A percentile compares a stretch with the other conserved stretches of the same genome.
These are phyloP conservation scores for Anguilla obscura DNA, from an alignment of 2,797 vertebrate species.

Conservation along the genomic window DNA sequence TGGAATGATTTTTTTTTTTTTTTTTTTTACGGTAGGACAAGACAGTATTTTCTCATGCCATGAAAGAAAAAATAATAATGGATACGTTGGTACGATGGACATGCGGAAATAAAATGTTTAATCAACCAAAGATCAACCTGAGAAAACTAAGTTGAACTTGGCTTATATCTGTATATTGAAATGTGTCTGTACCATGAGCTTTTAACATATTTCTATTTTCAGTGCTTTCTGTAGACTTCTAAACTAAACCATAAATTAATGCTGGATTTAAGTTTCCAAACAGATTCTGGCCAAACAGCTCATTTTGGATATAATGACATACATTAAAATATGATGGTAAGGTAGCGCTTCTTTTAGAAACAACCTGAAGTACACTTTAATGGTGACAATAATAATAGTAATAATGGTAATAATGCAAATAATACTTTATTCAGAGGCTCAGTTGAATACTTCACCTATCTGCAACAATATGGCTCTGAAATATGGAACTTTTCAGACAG, in stretches of 20 bases:
- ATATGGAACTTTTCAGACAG: constrained; percentile 50
- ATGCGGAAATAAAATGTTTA: background rate
- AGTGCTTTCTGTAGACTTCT: constrained; percentile 15
- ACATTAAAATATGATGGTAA: constrained; percentile 12
- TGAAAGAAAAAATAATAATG: background rate
- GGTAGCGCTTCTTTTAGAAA: constrained; percentile 10
- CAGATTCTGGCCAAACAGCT: background rate
- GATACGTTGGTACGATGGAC: constrained; percentile 19
- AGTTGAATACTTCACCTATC: constrained; percentile 60
- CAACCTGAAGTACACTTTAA: constrained; percentile 31
- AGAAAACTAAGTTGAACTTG: constrained; percentile 23
- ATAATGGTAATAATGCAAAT: constrained; percentile 33
- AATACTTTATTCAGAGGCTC: constrained; percentile 66
- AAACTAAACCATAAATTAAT: constrained; percentile 24
- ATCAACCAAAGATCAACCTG: constrained; percentile 22
- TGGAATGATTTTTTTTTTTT: constrained; percentile 33
- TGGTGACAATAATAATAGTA: constrained; percentile 19
- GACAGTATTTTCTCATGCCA: constrained; percentile 31
- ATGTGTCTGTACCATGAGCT: constrained; percentile 19
- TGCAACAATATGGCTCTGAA: constrained; percentile 70
- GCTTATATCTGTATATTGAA: constrained; percentile 28
- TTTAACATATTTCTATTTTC: constrained; percentile 29
- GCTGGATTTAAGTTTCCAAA: constrained; percentile 13
- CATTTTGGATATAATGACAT: background rate
- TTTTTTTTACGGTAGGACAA: constrained; percentile 22